These are phyloP conservation scores for Numenius arquata DNA, from an alignment of 2,113 vertebrate genomes.

Conservation along the genomic window DNA sequence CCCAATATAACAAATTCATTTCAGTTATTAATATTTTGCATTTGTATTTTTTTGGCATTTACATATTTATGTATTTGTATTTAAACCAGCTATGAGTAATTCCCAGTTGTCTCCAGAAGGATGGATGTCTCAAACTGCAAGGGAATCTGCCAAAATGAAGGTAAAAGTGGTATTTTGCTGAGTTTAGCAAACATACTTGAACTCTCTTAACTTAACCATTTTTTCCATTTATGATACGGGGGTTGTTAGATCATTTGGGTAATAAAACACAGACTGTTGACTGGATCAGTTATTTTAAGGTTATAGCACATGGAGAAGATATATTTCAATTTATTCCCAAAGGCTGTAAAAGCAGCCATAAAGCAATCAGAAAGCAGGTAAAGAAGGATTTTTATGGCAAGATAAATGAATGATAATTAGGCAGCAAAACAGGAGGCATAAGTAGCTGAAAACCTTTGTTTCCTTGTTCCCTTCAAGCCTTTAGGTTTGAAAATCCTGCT, in stretches of 20 bases:
- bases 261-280: conserved; percentile 54
- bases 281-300: conserved; percentile 37
- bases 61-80: not conserved
- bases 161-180: not conserved
- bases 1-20: not conserved
- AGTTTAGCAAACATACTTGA: not conserved
- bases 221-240: not conserved
- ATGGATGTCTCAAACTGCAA: not conserved
- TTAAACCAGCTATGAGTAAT: not conserved
- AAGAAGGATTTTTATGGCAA: conserved; percentile 10
- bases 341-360: conserved; percentile 46
- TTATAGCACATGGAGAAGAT: conserved; percentile 24
- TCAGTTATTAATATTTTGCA: not conserved
- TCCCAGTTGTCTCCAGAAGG: not conserved
- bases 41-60: not conserved
- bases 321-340: conserved; percentile 37
- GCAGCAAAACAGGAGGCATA: conserved; percentile 9
- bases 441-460: conserved; percentile 4
- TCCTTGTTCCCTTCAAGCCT: not conserved
- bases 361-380: conserved; percentile 60
- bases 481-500: not conserved
- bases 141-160: not conserved
- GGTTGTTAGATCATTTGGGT: not conserved
- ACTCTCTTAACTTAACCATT: not conserved
- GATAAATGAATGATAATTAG: conserved; percentile 59